Evolutionary conservation across 2,888 invertebrate genomes (phyloP).

Genomic region (Gastrophysa polygoni): DNA sequence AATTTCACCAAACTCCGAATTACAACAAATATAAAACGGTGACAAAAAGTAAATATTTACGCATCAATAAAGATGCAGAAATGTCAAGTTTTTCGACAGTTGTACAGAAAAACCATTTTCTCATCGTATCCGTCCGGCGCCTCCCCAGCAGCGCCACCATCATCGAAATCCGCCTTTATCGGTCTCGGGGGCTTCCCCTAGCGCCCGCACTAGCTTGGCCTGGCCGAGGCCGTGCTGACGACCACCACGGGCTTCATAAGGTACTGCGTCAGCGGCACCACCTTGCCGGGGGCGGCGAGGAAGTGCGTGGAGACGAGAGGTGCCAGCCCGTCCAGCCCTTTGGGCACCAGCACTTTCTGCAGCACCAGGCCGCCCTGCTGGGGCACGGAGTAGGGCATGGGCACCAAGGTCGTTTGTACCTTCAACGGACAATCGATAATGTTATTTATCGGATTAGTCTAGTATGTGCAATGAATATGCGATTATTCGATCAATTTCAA

Average conservation of each 20-base stretch:
- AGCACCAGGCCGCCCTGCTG: constrained; percentile 60
- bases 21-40: no score
- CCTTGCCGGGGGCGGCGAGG: constrained; percentile 71
- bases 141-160: no score
- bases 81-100: no score
- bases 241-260: constrained; percentile 75
- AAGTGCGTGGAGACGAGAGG: constrained; percentile 75
- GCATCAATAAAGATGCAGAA: no score
- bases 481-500: no score
- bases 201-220: constrained; percentile 43
- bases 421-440: constrained; percentile 44
- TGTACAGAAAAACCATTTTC: no score
- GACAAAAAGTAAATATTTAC: no score
- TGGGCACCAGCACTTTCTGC: constrained; percentile 58
- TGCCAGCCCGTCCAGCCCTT: constrained; percentile 60
- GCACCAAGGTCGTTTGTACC: constrained; percentile 53
- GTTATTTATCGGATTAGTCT: no score
- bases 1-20: no score
- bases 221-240: constrained; percentile 59
- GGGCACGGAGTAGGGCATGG: constrained; percentile 53
- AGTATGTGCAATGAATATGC: no score
- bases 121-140: no score
- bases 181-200: background rate
- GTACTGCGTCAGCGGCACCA: constrained; percentile 72
- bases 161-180: no score